phyloP scores from a whole-genome alignment of 2,113 vertebrate genomes.

The Pachyramphus minor region DNA sequence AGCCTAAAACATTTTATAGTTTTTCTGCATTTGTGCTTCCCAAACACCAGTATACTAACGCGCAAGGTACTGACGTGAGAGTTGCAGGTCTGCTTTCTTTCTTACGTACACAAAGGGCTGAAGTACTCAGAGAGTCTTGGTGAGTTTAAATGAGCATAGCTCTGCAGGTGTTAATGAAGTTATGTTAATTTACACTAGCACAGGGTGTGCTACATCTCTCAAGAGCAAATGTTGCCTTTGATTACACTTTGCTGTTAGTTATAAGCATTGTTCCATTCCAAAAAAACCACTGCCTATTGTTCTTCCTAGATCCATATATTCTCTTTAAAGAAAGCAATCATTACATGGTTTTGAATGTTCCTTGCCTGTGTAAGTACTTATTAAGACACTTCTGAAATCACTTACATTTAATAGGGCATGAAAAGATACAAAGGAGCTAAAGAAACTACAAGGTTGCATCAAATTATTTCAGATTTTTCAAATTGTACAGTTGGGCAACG shows the following conservation, averaged over 20 bases:
- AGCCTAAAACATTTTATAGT: not conserved
- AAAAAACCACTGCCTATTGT: not conserved
- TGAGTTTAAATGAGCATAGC: not conserved
- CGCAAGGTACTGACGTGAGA: not conserved
- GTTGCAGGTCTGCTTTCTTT: not conserved
- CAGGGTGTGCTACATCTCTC: not conserved
- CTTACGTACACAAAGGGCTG: not conserved
- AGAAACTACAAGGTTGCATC: not conserved
- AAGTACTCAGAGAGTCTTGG: not conserved
- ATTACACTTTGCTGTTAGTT: conserved; percentile 20
- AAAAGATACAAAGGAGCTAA: not conserved
- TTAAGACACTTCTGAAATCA: not conserved
- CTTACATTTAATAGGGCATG: not conserved
- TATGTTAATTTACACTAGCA: not conserved
- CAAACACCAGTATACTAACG: not conserved
- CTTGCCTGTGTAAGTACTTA: not conserved
- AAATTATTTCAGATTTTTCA: not conserved
- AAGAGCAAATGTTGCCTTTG: not conserved
- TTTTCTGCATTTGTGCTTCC: not conserved
- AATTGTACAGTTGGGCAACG: not conserved
- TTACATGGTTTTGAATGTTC: not conserved
- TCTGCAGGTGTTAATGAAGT: conserved; percentile 2
- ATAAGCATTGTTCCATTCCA: not conserved
- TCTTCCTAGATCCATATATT: not conserved
- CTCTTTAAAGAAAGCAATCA: not conserved